Evolutionary conservation across 2,888 invertebrate genomes (phyloP).

Genomic region (Acrobasis suavella): DNA sequence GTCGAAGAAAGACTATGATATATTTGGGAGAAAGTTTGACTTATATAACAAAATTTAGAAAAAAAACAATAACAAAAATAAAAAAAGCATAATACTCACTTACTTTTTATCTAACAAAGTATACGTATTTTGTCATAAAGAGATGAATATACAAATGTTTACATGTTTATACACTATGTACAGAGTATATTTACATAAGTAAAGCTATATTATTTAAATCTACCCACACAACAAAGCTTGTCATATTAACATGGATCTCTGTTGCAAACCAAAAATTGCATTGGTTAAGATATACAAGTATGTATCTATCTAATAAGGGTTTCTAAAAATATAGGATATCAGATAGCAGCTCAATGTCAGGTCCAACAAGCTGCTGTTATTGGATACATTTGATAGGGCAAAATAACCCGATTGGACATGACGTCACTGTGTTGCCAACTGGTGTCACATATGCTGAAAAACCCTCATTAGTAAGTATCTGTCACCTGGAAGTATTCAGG

Average conservation of each 20-base stretch:
- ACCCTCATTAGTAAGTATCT: not conserved
- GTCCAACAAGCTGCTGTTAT: no score
- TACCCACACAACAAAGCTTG: slow-evolving; percentile 54
- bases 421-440: no score
- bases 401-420: no score
- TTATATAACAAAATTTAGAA: slow-evolving; percentile 43
- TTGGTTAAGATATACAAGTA: not conserved
- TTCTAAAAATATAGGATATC: no score
- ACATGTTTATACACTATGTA: slow-evolving; percentile 60
- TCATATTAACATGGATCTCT: slow-evolving; percentile 39
- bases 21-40: slow-evolving; percentile 53
- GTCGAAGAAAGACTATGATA: slow-evolving; percentile 52
- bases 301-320: no score
- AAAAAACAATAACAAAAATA: slow-evolving; percentile 57
- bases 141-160: slow-evolving; percentile 62
- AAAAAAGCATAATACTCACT: slow-evolving; percentile 51
- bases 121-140: slow-evolving; percentile 49
- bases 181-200: slow-evolving; percentile 56
- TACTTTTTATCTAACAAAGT: slow-evolving; percentile 46
- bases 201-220: slow-evolving; percentile 37
- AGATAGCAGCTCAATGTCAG: no score
- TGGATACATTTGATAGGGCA: no score
- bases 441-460: no score
- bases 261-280: slow-evolving; percentile 6
- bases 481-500: not conserved